Evolutionary conservation across 2,113 vertebrate genomes (phyloP).

Genomic region (Pteropus alecto): DNA sequence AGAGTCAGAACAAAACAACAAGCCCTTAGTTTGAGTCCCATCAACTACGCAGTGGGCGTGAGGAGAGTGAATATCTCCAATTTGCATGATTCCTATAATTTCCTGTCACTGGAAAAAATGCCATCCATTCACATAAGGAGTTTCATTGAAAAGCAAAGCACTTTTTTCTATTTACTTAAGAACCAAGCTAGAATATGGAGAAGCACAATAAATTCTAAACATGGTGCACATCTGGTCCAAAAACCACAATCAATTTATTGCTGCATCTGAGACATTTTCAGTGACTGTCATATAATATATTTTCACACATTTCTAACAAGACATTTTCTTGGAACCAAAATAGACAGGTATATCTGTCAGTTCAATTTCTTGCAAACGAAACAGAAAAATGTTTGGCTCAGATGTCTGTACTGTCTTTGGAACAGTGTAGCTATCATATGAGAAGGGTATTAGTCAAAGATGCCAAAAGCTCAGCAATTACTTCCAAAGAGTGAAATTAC

Average conservation of each 20-base stretch:
- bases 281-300: constrained; percentile 84
- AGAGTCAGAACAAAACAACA: constrained; percentile 12
- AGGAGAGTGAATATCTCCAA: not conserved
- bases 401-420: constrained; percentile 78
- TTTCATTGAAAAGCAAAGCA: constrained; percentile 74
- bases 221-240: constrained; percentile 83
- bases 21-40: constrained; percentile 36
- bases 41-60: constrained; percentile 35
- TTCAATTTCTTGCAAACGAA: constrained; percentile 83
- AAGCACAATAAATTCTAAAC: constrained; percentile 81
- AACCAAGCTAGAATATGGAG: constrained; percentile 70
- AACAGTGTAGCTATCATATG: constrained; percentile 79
- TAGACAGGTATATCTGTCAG: constrained; percentile 85
- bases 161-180: constrained; percentile 79
- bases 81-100: constrained; percentile 65
- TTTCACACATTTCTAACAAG: constrained; percentile 85
- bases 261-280: constrained; percentile 84
- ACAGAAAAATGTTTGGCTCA: constrained; percentile 82
- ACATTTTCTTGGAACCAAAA: constrained; percentile 83
- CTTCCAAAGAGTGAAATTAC: constrained; percentile 79
- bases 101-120: constrained; percentile 53
- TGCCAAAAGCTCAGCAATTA: constrained; percentile 76
- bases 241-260: constrained; percentile 83
- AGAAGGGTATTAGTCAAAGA: constrained; percentile 80
- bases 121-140: constrained; percentile 67